These are phyloP conservation scores for Dendropsophus ebraccatus DNA, from an alignment of 2,113 vertebrate genomes.

Conservation along the genomic window DNA sequence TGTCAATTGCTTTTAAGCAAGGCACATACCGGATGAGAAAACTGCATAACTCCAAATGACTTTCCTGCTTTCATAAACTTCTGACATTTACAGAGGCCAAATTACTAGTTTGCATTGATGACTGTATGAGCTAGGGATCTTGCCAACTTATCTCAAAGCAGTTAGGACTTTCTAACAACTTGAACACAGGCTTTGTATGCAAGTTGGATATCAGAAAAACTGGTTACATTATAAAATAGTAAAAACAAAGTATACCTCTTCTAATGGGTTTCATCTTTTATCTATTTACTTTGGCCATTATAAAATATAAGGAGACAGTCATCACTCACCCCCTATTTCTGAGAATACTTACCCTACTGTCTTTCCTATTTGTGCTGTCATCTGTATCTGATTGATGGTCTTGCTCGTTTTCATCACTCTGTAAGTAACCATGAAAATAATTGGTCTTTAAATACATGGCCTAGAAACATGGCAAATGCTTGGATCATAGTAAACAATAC, in stretches of 20 bases:
- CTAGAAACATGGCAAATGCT: neutral
- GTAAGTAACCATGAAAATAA: slow-evolving; percentile 19
- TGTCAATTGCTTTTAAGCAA: no score
- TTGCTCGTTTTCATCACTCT: slow-evolving; percentile 96
- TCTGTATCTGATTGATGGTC: slow-evolving; percentile 92
- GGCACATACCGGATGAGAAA: neutral
- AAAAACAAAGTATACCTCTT: no score
- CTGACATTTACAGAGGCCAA: neutral
- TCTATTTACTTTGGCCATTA: neutral
- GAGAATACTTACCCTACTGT: slow-evolving; percentile 80
- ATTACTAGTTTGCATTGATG: neutral
- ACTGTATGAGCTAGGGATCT: neutral
- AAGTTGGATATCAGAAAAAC: no score
- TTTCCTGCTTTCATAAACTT: neutral
- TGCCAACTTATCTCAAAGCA: no score
- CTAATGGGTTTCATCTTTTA: no score
- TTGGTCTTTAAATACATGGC: neutral
- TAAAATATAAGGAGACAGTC: no score
- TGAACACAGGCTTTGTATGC: no score
- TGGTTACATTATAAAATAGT: no score
- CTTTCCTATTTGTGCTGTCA: slow-evolving; percentile 88
- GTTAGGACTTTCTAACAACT: no score
- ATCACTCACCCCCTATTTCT: neutral
- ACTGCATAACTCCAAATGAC: no score
- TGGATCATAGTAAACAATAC: neutral